A percentile compares a stretch with the other conserved stretches of the same genome.
phyloP scores from a whole-genome alignment of 2,113 vertebrate genomes.

The Cheilinus undulatus region DNA sequence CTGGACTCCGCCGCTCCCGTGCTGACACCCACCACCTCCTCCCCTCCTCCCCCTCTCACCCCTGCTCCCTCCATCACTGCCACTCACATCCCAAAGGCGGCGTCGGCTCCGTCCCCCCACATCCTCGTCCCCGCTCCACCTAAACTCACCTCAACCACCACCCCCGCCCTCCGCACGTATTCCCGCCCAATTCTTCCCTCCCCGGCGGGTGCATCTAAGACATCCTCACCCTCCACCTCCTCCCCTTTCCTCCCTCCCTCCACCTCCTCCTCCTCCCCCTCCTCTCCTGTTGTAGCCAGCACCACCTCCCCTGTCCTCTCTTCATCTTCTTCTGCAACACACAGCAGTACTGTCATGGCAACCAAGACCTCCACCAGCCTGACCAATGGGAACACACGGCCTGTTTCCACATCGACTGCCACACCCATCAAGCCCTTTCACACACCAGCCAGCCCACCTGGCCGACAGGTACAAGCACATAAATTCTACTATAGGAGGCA shows the following conservation, averaged over 20 bases:
- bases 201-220: slow-evolving; percentile 28
- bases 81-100: slow-evolving; percentile 35
- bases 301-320: background rate
- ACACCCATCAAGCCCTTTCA: slow-evolving; percentile 84
- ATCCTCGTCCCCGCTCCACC: slow-evolving; percentile 62
- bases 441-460: slow-evolving; percentile 79
- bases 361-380: slow-evolving; percentile 65
- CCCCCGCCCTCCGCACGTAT: slow-evolving; percentile 67
- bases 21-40: slow-evolving; percentile 64
- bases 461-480: slow-evolving; percentile 82
- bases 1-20: slow-evolving; percentile 54
- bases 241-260: background rate
- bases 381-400: slow-evolving; percentile 77
- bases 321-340: slow-evolving; percentile 11
- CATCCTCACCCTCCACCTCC: slow-evolving; percentile 4
- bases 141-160: slow-evolving; percentile 62
- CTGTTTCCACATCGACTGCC: slow-evolving; percentile 56
- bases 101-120: slow-evolving; percentile 48
- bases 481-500: too few relatives aligned
- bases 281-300: slow-evolving; percentile 3
- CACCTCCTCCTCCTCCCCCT: background rate
- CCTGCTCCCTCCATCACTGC: slow-evolving; percentile 65
- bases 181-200: slow-evolving; percentile 70
- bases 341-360: slow-evolving; percentile 37
- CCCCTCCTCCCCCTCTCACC: slow-evolving; percentile 75